phyloP scores from a whole-genome alignment of 2,888 invertebrate genomes.

The Arrhopalites spinosus region DNA sequence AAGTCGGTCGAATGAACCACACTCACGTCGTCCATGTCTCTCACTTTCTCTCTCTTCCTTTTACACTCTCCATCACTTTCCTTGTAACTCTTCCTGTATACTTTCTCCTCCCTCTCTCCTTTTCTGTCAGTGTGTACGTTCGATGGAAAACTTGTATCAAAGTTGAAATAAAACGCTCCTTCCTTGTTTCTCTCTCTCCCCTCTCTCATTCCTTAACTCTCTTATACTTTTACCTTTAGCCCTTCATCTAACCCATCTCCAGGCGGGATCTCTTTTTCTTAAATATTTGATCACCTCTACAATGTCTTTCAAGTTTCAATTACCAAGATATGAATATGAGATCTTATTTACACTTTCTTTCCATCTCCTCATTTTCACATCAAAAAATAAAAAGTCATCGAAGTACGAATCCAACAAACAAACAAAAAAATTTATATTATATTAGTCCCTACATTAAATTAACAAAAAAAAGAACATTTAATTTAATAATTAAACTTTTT shows the following conservation, averaged over 20 bases:
- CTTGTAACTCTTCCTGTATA: background rate
- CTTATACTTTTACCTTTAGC: slow-evolving; percentile 11
- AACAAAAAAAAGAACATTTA: no score
- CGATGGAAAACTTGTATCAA: background rate
- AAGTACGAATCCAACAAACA: background rate
- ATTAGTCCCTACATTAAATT: no score
- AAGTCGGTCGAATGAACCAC: background rate
- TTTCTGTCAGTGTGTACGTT: background rate
- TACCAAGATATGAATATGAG: slow-evolving; percentile 35
- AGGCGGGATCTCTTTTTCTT: slow-evolving; percentile 19
- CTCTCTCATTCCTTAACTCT: background rate
- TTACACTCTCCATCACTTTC: background rate
- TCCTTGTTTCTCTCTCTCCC: background rate
- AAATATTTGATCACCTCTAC: slow-evolving; percentile 36
- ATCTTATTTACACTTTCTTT: slow-evolving; percentile 38
- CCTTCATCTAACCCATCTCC: slow-evolving; percentile 10
- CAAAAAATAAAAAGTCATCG: background rate
- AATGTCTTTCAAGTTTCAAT: slow-evolving; percentile 45
- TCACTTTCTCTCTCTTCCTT: slow-evolving; percentile 1
- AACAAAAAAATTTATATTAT: background rate
- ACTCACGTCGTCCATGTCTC: background rate
- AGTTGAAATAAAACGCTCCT: no score
- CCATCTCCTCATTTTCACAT: background rate
- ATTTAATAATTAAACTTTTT: no score
- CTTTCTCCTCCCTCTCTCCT: background rate